These are phyloP conservation scores for Carterocephalus palaemon DNA, from an alignment of 2,888 invertebrate genomes.

Conservation along the genomic window DNA sequence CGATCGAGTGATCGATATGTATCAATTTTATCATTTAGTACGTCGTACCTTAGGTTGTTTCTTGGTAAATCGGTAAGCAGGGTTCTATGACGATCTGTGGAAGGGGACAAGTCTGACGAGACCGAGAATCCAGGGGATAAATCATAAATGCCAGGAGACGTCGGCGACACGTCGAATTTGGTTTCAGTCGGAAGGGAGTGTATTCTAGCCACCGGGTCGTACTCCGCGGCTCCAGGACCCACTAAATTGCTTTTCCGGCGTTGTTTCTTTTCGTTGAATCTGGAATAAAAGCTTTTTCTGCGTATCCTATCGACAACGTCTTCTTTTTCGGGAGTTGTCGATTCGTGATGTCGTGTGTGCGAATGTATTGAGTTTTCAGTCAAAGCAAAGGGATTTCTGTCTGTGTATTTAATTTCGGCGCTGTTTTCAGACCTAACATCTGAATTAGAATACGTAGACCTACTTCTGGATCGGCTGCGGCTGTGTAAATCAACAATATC, in stretches of 20 bases:
- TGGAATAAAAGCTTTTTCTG: constrained; percentile 91
- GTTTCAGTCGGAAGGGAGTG: constrained; percentile 57
- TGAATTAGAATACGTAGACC: constrained; percentile 65
- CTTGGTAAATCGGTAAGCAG: constrained; percentile 61
- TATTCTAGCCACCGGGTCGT: constrained; percentile 70
- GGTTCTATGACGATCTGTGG: constrained; percentile 67
- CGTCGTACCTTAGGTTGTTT: constrained; percentile 60
- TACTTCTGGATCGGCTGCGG: constrained; percentile 65
- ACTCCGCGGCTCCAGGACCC: constrained; percentile 80
- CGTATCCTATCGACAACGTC: constrained; percentile 92
- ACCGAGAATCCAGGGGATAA: constrained; percentile 63
- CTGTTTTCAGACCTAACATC: constrained; percentile 71
- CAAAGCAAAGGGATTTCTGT: constrained; percentile 43
- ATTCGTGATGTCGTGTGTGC: constrained; percentile 66
- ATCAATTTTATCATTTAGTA: constrained; percentile 67
- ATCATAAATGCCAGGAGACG: constrained; percentile 61
- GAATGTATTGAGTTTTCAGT: constrained; percentile 48
- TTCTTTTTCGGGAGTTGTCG: constrained; percentile 78
- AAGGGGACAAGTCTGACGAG: constrained; percentile 63
- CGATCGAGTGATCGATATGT: constrained; percentile 72
- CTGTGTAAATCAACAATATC: constrained; percentile 45
- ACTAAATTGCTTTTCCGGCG: constrained; percentile 83
- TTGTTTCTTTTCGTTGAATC: constrained; percentile 91
- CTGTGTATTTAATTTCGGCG: constrained; percentile 46
- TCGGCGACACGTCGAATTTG: constrained; percentile 61